phyloP scores from a whole-genome alignment of 2,888 invertebrate species.

The Machimus rusticus region DNA sequence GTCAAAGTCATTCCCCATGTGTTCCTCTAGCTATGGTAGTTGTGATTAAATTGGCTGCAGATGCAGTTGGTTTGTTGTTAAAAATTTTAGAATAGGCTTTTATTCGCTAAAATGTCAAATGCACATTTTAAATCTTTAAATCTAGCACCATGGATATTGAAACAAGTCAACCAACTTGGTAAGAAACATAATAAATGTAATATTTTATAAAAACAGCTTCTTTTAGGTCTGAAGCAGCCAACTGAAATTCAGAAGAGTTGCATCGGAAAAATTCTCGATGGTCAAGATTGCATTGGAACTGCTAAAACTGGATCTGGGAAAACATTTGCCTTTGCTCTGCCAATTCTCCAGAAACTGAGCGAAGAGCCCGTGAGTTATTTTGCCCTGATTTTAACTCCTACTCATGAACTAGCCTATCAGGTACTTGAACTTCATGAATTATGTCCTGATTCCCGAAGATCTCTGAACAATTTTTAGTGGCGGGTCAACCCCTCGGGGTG shows the following conservation, averaged over 20 bases:
- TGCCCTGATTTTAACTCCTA: conserved; percentile 93
- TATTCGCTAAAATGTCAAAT: not conserved
- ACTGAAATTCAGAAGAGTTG: conserved; percentile 85
- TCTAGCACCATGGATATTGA: conserved; percentile 76
- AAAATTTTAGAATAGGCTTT: not conserved
- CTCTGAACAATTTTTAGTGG: conserved; percentile 91
- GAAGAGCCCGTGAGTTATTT: conserved; percentile 97
- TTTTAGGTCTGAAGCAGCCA: conserved; percentile 75
- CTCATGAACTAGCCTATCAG: conserved; percentile 89
- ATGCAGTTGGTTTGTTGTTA: not conserved
- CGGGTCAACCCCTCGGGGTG: conserved; percentile 88
- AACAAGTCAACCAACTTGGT: conserved; percentile 76
- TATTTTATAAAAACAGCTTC: not conserved
- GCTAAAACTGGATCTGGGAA: conserved; percentile 99
- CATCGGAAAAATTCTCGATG: conserved; percentile 78
- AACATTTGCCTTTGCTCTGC: conserved; percentile 96
- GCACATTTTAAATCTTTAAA: conserved; percentile 68
- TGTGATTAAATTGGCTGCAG: no score
- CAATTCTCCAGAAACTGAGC: conserved; percentile 88
- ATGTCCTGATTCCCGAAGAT: conserved; percentile 68
- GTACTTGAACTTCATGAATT: conserved; percentile 45
- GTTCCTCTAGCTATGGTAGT: not conserved
- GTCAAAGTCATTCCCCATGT: not conserved
- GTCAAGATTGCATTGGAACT: conserved; percentile 91
- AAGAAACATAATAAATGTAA: conserved; percentile 47